A percentile compares a stretch with the other conserved stretches of the same genome.
Evolutionary conservation across 1,140 invertebrate genomes (phyloP).

Genomic region (Spodoptera litura): DNA sequence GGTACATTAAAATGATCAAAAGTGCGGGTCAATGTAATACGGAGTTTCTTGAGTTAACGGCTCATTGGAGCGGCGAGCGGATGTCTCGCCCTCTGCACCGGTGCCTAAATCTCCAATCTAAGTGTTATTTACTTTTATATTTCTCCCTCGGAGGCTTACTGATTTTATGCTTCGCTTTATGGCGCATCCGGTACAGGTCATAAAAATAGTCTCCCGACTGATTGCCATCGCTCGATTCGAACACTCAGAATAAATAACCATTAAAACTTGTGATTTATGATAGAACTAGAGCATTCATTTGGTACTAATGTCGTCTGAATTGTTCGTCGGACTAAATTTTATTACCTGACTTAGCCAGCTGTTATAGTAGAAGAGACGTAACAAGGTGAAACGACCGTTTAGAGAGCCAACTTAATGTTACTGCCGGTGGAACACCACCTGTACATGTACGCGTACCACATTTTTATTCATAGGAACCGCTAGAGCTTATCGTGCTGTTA

Average conservation of each 20-base stretch:
- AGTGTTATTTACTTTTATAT: slow-evolving; percentile 82
- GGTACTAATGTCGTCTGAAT: slow-evolving; percentile 32
- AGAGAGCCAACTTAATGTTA: slow-evolving; percentile 4
- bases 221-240: slow-evolving; percentile 74
- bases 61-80: slow-evolving; percentile 54
- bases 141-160: slow-evolving; percentile 73
- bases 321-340: slow-evolving; percentile 41
- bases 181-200: slow-evolving; percentile 76
- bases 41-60: slow-evolving; percentile 50
- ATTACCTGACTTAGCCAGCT: slow-evolving; percentile 30
- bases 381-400: slow-evolving; percentile 23
- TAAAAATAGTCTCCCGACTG: slow-evolving; percentile 81
- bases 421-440: background rate
- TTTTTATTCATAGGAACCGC: slow-evolving; percentile 10
- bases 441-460: background rate
- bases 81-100: slow-evolving; percentile 52
- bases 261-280: slow-evolving; percentile 70
- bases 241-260: slow-evolving; percentile 72
- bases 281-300: slow-evolving; percentile 54
- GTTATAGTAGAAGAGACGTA: slow-evolving; percentile 21
- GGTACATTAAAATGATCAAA: slow-evolving; percentile 49
- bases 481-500: background rate
- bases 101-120: slow-evolving; percentile 71
- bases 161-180: slow-evolving; percentile 81
- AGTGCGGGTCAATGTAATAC: slow-evolving; percentile 52